These are phyloP conservation scores for Aramus guarauna DNA, from an alignment of 2,113 vertebrate species.

Conservation along the genomic window DNA sequence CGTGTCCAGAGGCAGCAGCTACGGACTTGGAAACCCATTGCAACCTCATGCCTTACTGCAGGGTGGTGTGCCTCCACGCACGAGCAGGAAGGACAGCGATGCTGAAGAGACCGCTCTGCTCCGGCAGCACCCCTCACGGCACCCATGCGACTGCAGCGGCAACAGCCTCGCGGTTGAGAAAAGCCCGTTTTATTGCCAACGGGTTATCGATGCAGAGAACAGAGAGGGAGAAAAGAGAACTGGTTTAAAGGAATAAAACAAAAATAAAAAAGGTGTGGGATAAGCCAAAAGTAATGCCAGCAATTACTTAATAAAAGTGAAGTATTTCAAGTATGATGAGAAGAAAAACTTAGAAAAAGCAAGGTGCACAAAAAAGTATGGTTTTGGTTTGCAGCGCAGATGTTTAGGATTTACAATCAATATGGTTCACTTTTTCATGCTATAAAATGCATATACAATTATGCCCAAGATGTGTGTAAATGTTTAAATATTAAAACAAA, in stretches of 20 bases:
- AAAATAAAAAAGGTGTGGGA: neutral
- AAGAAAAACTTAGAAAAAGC: slow-evolving; percentile 24
- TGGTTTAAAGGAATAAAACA: neutral
- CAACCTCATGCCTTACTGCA: fast-evolving
- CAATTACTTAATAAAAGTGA: slow-evolving; percentile 8
- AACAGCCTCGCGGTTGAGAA: neutral
- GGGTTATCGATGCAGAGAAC: neutral
- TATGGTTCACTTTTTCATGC: slow-evolving; percentile 48
- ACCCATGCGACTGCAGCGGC: neutral
- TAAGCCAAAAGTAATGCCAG: slow-evolving; percentile 1
- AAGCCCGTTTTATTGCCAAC: neutral
- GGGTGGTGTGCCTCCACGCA: fast-evolving
- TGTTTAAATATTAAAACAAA: slow-evolving; percentile 69
- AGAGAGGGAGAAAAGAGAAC: neutral
- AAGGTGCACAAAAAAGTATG: slow-evolving; percentile 41
- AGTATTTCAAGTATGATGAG: neutral
- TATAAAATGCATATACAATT: slow-evolving; percentile 59
- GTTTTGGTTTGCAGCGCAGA: slow-evolving; percentile 40
- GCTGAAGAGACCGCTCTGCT: neutral
- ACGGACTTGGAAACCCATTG: neutral
- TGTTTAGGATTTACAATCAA: slow-evolving; percentile 66
- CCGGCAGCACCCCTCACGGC: neutral
- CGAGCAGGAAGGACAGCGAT: neutral
- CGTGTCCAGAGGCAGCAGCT: fast-evolving
- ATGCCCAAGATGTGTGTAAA: slow-evolving; percentile 47